Evolutionary conservation across 2,113 vertebrate genomes (phyloP), one percentile per base, ranked within the genome.

Genomic region (Aramus guarauna): DNA sequence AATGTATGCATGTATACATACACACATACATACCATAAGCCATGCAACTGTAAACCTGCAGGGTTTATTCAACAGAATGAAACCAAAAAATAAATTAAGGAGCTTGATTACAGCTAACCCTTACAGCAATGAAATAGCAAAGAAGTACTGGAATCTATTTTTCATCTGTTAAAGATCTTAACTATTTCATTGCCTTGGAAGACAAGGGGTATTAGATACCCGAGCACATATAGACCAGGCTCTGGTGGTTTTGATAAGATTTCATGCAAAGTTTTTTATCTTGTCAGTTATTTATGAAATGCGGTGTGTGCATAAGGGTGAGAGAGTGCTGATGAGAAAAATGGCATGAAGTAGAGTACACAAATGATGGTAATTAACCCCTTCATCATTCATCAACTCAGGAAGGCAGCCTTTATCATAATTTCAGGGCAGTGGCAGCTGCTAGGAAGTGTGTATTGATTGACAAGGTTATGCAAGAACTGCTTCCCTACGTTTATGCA

Each of bases 21-120:
- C 62, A 88, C 56, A 88, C 76, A 85, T 76, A 82, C 39, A 77
- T 47, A 94, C 6, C 94, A 92, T 94, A 97, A 98, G 72, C 86
- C 59, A 60, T 30, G 79, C 64, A 97, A 96, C 73, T 85, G 32
- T 81, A 98, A 98, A 96, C 91, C 93, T 97, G 52, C 78, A 97
- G 84, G 88, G 69, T 16, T 92, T 96, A 85, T 93, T 94, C 91
- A 91, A 88, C 48, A 20, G 34, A 80, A 90, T 55, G 45, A 83
- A 95, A 79, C 76, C 2, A 1, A 89, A 71, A 87, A 91, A 92
- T 36, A 94, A 94, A 76, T 88, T 62, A 92, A 77, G 41, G 32
- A 84, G 29, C 72, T 59, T 90, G 69, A 84, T 83, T 93, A 72
- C 56, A 88, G 68, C 52, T 63, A 86, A 68, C 63, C 15, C 55